Percentiles rank a stretch among this genome's conserved stretches.
Conservation (phyloP, 2,113 vertebrate species). For the Ginglymostoma cirratum region DNA sequence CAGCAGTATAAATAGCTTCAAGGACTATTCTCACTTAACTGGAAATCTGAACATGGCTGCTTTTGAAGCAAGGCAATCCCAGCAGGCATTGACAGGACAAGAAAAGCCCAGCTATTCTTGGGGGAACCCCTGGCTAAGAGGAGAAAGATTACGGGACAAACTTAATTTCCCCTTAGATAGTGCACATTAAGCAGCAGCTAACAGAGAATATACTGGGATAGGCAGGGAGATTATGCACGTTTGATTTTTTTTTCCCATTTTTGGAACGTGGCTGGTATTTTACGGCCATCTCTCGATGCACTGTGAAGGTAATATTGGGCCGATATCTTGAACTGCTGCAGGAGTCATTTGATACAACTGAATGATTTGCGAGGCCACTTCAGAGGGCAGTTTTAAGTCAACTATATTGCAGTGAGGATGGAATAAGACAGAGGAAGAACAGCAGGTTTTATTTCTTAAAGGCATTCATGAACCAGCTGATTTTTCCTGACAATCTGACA, state of each 20-base stretch:
- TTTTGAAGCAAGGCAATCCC: background rate
- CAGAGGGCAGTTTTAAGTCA: background rate
- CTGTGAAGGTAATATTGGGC: background rate
- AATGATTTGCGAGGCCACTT: background rate
- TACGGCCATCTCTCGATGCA: too few relatives aligned
- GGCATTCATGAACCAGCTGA: background rate
- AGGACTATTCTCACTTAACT: background rate
- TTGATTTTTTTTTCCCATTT: slow-evolving; percentile 28
- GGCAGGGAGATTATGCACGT: slow-evolving; percentile 17
- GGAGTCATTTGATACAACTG: background rate
- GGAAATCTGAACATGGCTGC: background rate
- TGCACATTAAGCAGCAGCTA: slow-evolving; percentile 34
- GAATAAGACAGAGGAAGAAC: background rate
- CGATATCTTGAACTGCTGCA: background rate
- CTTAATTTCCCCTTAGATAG: background rate
- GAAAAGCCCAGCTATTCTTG: background rate
- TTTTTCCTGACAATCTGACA: background rate
- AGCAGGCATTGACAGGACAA: background rate
- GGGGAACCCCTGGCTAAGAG: background rate
- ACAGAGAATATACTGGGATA: slow-evolving; percentile 56
- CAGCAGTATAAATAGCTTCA: background rate
- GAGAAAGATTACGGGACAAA: background rate
- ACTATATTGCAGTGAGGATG: background rate
- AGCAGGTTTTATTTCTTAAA: background rate
- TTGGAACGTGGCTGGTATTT: background rate